A percentile compares a stretch with the other conserved stretches of the same genome.
Evolutionary conservation across 2,113 vertebrate species (phyloP).

Genomic region (Collichthys lucidus): DNA sequence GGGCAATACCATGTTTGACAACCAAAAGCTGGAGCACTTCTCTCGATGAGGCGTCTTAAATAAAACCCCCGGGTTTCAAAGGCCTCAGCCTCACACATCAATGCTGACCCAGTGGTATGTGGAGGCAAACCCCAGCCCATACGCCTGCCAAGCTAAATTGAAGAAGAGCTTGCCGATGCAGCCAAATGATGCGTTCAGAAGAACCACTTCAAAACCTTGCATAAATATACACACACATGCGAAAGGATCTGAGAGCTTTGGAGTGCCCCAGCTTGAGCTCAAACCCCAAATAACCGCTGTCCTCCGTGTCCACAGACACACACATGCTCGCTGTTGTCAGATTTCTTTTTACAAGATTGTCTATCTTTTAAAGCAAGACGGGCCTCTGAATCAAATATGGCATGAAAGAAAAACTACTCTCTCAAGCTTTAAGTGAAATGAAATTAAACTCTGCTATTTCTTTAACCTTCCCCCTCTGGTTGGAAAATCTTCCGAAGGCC

Average conservation of each 20-base stretch:
- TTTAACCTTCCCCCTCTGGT: constrained; percentile 16
- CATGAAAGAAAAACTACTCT: not conserved
- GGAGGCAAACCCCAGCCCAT: constrained; percentile 65
- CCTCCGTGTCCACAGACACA: constrained; percentile 44
- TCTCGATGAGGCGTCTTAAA: constrained; percentile 52
- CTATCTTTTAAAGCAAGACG: constrained; percentile 6
- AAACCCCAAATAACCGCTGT: constrained; percentile 68
- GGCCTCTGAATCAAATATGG: not conserved
- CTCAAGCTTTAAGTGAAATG: constrained; percentile 19
- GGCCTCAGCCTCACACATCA: constrained; percentile 70
- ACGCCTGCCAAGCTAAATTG: constrained; percentile 76
- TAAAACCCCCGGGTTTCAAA: constrained; percentile 71
- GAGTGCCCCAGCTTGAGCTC: constrained; percentile 62
- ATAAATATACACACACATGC: constrained; percentile 78
- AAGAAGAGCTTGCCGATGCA: constrained; percentile 76
- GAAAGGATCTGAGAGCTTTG: constrained; percentile 53
- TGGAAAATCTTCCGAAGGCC: constrained; percentile 47
- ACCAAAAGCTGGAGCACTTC: constrained; percentile 24
- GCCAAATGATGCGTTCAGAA: constrained; percentile 82
- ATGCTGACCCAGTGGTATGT: constrained; percentile 75
- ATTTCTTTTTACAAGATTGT: constrained; percentile 8
- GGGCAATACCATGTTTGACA: constrained; percentile 36
- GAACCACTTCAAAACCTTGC: constrained; percentile 80
- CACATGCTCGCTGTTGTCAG: constrained; percentile 16
- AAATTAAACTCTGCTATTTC: not conserved